Conservation (phyloP, 2,113 vertebrate species). For the Hippocampus abdominalis region DNA sequence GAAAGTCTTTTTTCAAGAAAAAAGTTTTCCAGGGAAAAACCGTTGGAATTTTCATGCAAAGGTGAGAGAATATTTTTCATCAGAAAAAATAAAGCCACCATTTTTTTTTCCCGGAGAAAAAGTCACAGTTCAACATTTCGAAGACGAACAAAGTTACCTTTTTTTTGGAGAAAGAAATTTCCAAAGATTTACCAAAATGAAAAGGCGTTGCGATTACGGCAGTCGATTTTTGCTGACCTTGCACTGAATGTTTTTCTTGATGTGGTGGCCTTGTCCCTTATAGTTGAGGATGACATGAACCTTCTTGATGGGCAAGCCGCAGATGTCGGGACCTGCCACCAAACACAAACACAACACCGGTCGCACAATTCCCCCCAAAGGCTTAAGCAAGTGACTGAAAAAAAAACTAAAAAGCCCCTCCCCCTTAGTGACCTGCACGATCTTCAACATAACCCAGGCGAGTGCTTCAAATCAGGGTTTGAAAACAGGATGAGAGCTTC, state of each 20-base stretch:
- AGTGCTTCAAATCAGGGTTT: too few species aligned
- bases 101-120: too few species aligned
- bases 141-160: background rate
- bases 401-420: background rate
- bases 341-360: background rate
- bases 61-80: too few species aligned
- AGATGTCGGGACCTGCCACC: conserved; percentile 83
- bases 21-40: too few species aligned
- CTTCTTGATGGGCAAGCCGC: conserved; percentile 82
- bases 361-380: background rate
- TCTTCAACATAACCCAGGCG: too few species aligned
- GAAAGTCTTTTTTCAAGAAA: too few species aligned
- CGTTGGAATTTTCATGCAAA: too few species aligned
- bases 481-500: too few species aligned
- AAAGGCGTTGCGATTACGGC: background rate
- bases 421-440: background rate
- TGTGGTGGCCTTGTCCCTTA: conserved; percentile 79
- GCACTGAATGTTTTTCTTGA: conserved; percentile 80
- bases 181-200: background rate
- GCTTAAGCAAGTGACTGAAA: background rate
- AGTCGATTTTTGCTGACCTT: conserved; percentile 62
- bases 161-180: background rate
- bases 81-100: too few species aligned
- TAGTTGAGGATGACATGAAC: conserved; percentile 85
- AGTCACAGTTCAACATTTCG: too few species aligned